Evolutionary conservation across 2,797 vertebrate genomes (phyloP).

Genomic region (Characodon lateralis): DNA sequence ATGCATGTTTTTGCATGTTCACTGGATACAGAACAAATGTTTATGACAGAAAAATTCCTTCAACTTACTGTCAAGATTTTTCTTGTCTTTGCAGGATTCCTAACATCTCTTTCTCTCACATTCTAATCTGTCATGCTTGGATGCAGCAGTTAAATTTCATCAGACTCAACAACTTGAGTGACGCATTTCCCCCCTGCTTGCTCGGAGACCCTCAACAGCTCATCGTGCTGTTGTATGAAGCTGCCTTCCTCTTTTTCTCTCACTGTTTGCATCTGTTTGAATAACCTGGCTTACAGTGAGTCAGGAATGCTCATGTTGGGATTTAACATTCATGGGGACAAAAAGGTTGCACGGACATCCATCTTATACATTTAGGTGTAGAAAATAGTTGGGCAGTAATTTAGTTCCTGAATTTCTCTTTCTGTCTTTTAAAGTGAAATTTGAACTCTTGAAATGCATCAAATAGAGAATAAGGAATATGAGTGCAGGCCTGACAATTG

Average conservation of each 20-base stretch:
- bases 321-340: conserved; percentile 49
- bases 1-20: conserved; percentile 8
- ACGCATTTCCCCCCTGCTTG: conserved; percentile 39
- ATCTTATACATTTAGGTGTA: not conserved
- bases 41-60: conserved; percentile 23
- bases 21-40: conserved; percentile 23
- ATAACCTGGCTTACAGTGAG: conserved; percentile 26
- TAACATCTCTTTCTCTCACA: conserved; percentile 35
- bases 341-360: conserved; percentile 32
- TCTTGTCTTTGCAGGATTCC: conserved; percentile 14
- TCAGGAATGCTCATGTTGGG: conserved; percentile 20
- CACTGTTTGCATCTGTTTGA: conserved; percentile 26
- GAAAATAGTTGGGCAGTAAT: conserved; percentile 2
- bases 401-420: conserved; percentile 29
- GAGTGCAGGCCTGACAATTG: conserved; percentile 31
- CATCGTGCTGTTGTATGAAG: conserved; percentile 32
- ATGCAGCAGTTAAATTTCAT: conserved; percentile 40
- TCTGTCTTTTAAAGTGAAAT: conserved; percentile 50
- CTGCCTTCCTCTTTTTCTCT: conserved; percentile 8
- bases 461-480: conserved; percentile 2
- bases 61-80: conserved; percentile 18
- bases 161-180: conserved; percentile 35
- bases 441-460: conserved; percentile 55
- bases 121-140: conserved; percentile 42
- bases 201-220: conserved; percentile 36